phyloP scores from a whole-genome alignment of 2,888 invertebrate genomes.

The Noctua pronuba region DNA sequence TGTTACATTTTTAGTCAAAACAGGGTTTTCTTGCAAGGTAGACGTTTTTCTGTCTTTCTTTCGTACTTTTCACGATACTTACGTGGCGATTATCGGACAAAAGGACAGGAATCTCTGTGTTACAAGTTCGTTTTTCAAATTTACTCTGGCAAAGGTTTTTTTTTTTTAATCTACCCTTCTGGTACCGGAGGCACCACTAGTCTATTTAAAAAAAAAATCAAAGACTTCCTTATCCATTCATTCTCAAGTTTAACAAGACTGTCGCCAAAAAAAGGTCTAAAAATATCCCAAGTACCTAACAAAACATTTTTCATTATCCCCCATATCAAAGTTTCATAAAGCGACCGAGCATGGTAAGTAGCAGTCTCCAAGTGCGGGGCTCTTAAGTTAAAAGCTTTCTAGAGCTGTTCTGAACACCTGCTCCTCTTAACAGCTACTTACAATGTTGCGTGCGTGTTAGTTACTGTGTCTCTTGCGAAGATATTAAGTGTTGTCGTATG shows the following conservation, averaged over 20 bases:
- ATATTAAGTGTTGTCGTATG: slow-evolving; percentile 26
- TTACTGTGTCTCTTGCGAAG: slow-evolving; percentile 27
- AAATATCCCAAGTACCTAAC: slow-evolving; percentile 31
- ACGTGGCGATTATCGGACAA: not conserved
- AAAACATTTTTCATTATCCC: slow-evolving; percentile 61
- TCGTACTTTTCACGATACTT: not conserved
- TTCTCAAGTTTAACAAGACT: slow-evolving; percentile 3
- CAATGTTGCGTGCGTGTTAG: slow-evolving; percentile 54
- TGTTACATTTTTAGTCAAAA: not conserved
- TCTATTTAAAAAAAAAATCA: not conserved
- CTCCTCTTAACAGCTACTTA: slow-evolving; percentile 62
- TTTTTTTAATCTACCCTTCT: not conserved
- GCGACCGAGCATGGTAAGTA: slow-evolving; percentile 57
- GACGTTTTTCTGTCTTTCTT: not conserved
- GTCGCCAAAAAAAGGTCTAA: slow-evolving; percentile 24
- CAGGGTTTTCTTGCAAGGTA: not conserved
- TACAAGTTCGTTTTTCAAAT: not conserved
- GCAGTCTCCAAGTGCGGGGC: slow-evolving; percentile 55
- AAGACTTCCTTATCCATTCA: not conserved
- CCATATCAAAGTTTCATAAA: slow-evolving; percentile 67
- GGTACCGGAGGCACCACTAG: too few species aligned
- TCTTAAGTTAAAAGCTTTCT: slow-evolving; percentile 69
- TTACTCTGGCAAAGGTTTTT: not conserved
- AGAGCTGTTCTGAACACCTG: slow-evolving; percentile 64
- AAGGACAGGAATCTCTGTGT: not conserved